Evolutionary conservation across 2,888 invertebrate genomes (phyloP).

Genomic region (Eremobia ochroleuca): DNA sequence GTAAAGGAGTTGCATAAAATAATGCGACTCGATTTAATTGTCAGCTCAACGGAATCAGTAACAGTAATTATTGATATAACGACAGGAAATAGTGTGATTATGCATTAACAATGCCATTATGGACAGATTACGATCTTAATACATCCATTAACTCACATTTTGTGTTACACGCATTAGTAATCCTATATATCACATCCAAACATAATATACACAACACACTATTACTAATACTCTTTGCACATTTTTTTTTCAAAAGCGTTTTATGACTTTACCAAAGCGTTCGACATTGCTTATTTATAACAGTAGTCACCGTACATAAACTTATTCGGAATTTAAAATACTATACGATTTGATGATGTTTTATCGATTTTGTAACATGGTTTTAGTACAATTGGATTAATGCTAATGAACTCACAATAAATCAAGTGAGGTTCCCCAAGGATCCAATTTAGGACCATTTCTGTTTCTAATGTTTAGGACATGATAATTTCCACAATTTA

Average conservation of each 20-base stretch:
- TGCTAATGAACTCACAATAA: not conserved
- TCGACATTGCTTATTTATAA: conserved; percentile 1
- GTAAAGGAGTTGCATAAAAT: conserved; percentile 24
- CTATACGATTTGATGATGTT: not conserved
- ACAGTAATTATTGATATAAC: conserved; percentile 52
- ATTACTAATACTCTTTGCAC: conserved; percentile 12
- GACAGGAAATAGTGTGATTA: conserved; percentile 47
- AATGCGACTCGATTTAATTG: conserved; percentile 18
- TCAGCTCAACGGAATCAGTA: conserved; percentile 18
- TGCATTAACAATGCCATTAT: conserved; percentile 42
- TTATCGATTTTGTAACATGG: not conserved
- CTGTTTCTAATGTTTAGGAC: not conserved
- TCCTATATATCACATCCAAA: conserved; percentile 5
- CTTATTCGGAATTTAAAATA: conserved; percentile 8
- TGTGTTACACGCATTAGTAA: conserved; percentile 22
- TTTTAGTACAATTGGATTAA: conserved; percentile 8
- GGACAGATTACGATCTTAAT: conserved; percentile 42
- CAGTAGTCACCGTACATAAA: not conserved
- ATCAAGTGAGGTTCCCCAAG: conserved; percentile 10
- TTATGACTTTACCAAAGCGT: conserved; percentile 21
- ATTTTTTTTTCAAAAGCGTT: conserved; percentile 5
- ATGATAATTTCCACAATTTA: conserved; percentile 6
- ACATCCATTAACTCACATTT: conserved; percentile 42
- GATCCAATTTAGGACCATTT: conserved; percentile 17
- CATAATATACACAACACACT: not conserved